Evolutionary conservation across 2,797 vertebrate genomes (phyloP), one percentile per base, ranked within the genome.

Genomic region (Pelochelys cantorii): DNA sequence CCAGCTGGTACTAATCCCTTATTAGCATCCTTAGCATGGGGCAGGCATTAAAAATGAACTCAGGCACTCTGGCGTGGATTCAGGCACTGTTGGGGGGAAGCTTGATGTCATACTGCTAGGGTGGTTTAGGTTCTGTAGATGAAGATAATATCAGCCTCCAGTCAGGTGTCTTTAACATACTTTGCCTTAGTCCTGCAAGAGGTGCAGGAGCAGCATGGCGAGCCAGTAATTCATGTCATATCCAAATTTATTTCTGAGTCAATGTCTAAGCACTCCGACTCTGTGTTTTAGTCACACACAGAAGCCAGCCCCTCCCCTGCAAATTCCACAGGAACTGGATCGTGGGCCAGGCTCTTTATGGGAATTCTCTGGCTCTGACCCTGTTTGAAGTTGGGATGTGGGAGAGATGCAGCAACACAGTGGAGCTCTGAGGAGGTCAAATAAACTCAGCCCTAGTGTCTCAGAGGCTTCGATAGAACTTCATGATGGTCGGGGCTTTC

Each of bases 401-500:
- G 57, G 80, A 65, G 55, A 55, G 80, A 4, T 75, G 18, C n/a
- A 4, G 60, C n/a, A 90, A 37, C 53, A 74, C 81, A 65, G 85
- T 85, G 74, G 42, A 90, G 86, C 79, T 60, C 71, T 4, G 6
- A 18, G 7, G 29, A 84, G 79, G 55, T 62, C 85, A 92, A 79
- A 90, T 88, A 1, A 4, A 79, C 18, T 0, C 0, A 1, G 52
- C 68, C 31, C 14, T 1, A 0, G 27, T 57, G 84, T 55, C 91
- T 85, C 27, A 87, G 12, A 29, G 74, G 22, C 52, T 53, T 53
- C 53, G 84, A 83, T 89, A 81, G 75, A 62, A 96, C 85, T 95
- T 94, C 1, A 92, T 95, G 95, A 83, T 89, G 22, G 42, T 74
- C 56, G 81, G 86, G 86, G 88, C 85, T 80, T 86, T 93, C 48